Evolutionary conservation across 2,113 vertebrate species (phyloP).

Genomic region (Nothocercus nigrocapillus): DNA sequence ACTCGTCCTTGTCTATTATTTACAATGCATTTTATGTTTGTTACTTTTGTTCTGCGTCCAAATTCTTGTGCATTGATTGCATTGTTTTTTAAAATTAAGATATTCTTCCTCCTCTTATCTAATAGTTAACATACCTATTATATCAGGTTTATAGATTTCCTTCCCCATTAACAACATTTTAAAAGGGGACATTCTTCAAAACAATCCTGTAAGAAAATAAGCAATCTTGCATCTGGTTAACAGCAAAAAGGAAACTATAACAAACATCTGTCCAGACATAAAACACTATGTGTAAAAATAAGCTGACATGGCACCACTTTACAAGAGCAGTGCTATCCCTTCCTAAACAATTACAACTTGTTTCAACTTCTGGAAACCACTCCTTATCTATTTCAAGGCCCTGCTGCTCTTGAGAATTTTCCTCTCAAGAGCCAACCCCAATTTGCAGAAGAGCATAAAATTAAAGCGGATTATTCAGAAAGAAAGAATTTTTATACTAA

Average conservation of each 20-base stretch:
- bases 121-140: conserved; percentile 46
- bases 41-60: conserved; percentile 55
- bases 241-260: conserved; percentile 37
- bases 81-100: conserved; percentile 48
- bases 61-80: conserved; percentile 23
- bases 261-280: conserved; percentile 52
- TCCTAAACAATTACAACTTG: conserved; percentile 23
- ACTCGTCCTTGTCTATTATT: conserved; percentile 28
- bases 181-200: conserved; percentile 34
- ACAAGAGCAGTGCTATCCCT: conserved; percentile 42
- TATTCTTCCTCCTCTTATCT: conserved; percentile 60
- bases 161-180: conserved; percentile 44
- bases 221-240: conserved; percentile 23
- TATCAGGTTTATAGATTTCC: conserved; percentile 58
- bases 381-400: conserved; percentile 8
- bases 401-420: neutral
- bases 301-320: conserved; percentile 20
- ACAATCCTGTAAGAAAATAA: conserved; percentile 41
- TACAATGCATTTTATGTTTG: conserved; percentile 18
- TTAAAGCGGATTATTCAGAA: neutral
- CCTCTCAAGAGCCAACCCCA: neutral
- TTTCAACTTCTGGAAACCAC: neutral
- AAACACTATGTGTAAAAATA: conserved; percentile 54
- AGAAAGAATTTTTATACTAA: neutral
- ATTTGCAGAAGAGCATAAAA: neutral